Evolutionary conservation across 2,797 vertebrate species (phyloP), one percentile per base, ranked within the genome.

Genomic region (Tolypeutes matacus): DNA sequence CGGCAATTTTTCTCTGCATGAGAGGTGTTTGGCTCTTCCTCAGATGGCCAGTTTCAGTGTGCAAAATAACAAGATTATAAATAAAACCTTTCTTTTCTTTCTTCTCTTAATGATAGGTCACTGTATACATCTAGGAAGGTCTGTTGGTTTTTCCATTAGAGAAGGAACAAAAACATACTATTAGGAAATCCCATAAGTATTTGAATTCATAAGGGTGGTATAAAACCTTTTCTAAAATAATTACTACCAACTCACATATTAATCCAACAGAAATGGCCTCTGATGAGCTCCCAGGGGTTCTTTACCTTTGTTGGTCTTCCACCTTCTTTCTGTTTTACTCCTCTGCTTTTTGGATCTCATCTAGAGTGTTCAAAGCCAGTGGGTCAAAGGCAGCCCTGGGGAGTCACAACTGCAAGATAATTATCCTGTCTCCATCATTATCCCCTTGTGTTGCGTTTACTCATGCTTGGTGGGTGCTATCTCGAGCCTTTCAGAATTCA

Each of bases 211-310:
- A 10, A 53, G 34, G 13, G 13, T 29, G 6, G 1, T 60, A 11
- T 87, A 46, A 89, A 70, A 39, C 9, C 39, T 83, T 83, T 56
- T 49, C 36, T 83, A 80, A 77, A 90, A 85, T 60, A 73, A 78
- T n/a, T 82, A 36, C 9, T 80, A 81, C 29, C 51, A 72, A 27
- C 15, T 95, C 23, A 70, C 29, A 67, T 56, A 65, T 27, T 72
- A 56, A 76, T 31, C 34, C 1, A 21, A 58, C 0, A 67, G 53
- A 93, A 46, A 42, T 64, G 42, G 25, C 36, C 29, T 92, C 51
- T 27, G 27, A 56, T 60, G 53, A 81, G 36, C 11, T 58, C 64
- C 21, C 14, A 87, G 39, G 75, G 20, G 1, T 25, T 14, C 64
- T 72, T 86, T 23, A 20, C 31, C 70, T 83, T 75, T 49, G 23